Percentiles rank a stretch among this genome's conserved stretches.
Evolutionary conservation across 2,888 invertebrate genomes (phyloP).

Genomic region (Phragmatobia fuliginosa): DNA sequence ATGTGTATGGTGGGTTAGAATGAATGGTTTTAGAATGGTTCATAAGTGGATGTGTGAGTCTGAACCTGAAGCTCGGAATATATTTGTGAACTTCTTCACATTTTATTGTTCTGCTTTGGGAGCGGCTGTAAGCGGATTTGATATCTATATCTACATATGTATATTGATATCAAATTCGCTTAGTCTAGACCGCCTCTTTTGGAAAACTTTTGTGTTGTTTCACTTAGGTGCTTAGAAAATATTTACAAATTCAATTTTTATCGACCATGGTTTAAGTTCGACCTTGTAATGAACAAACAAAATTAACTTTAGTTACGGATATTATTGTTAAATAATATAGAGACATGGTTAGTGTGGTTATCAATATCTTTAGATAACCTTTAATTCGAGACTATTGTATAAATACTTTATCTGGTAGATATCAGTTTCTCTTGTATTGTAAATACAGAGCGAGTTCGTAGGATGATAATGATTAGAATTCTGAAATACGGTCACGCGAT

Average conservation of each 20-base stretch:
- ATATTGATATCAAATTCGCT: too few relatives aligned
- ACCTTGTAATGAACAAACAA: neutral
- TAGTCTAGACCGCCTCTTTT: too few relatives aligned
- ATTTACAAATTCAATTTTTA: neutral
- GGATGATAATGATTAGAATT: neutral
- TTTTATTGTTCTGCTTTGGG: too few relatives aligned
- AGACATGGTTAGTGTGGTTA: neutral
- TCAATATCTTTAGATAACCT: constrained; percentile 2
- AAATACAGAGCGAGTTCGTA: neutral
- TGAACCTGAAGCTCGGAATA: too few relatives aligned
- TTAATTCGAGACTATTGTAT: neutral
- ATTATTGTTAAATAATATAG: neutral
- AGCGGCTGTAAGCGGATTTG: too few relatives aligned
- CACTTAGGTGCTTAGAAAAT: neutral
- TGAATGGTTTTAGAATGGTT: too few relatives aligned
- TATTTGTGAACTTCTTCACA: too few relatives aligned
- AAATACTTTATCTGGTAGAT: neutral
- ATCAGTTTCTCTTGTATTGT: neutral
- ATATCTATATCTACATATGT: too few relatives aligned
- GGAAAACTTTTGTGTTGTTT: too few relatives aligned
- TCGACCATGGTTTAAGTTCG: neutral
- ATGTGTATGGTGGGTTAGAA: too few relatives aligned
- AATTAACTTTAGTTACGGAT: neutral
- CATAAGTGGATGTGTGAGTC: too few relatives aligned
- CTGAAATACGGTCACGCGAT: too few relatives aligned